These are phyloP conservation scores for Stenoptilia bipunctidactyla DNA, from an alignment of 2,888 invertebrate genomes.

Conservation along the genomic window DNA sequence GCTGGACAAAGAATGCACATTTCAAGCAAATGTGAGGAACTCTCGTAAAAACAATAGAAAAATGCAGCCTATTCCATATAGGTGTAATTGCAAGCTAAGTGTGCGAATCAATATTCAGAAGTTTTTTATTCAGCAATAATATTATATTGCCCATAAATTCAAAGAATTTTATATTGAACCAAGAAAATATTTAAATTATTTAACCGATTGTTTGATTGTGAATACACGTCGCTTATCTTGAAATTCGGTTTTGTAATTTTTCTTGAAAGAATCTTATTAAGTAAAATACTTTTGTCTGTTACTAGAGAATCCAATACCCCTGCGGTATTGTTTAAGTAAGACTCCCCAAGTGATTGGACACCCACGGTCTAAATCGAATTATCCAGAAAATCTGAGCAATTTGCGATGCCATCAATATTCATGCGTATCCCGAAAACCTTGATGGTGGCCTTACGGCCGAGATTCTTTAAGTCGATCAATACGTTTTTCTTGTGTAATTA, in stretches of 20 bases:
- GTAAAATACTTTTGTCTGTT: too few species aligned
- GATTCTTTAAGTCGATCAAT: slow-evolving; percentile 37
- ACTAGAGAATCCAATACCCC: neutral
- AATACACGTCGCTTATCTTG: neutral
- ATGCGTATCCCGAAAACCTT: slow-evolving; percentile 45
- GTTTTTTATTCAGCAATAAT: neutral
- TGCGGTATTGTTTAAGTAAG: neutral
- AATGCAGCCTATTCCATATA: neutral
- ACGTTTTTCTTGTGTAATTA: slow-evolving; percentile 52
- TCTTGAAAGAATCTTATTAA: too few species aligned
- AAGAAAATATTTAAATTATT: neutral
- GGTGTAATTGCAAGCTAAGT: neutral
- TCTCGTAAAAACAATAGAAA: neutral
- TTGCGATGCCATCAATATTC: slow-evolving; percentile 44
- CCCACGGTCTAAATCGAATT: slow-evolving; percentile 35
- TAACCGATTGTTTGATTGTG: neutral
- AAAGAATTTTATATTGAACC: neutral
- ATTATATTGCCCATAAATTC: neutral
- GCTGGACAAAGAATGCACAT: too few species aligned
- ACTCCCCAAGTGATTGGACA: slow-evolving; percentile 24
- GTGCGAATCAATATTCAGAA: neutral
- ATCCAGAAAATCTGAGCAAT: slow-evolving; percentile 39
- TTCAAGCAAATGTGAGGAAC: neutral
- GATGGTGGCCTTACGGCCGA: slow-evolving; percentile 42
- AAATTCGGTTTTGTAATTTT: too few species aligned